Conservation (phyloP, 2,113 vertebrate species). For the Morphnarchus princeps region DNA sequence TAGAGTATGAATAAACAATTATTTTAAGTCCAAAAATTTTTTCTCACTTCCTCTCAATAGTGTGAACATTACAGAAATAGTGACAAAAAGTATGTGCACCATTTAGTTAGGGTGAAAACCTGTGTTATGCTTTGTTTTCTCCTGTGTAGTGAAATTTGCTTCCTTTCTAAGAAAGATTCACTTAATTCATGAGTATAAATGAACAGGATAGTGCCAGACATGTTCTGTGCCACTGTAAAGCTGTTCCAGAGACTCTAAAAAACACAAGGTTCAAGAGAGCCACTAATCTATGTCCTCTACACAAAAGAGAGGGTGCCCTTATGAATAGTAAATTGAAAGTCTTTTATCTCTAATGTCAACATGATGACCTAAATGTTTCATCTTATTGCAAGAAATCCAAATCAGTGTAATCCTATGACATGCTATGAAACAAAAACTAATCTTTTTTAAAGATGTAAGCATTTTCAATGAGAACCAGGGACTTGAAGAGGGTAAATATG, state of each 20-base stretch:
- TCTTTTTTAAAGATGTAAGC: background rate
- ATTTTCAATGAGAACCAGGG: background rate
- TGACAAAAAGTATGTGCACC: background rate
- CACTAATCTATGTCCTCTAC: background rate
- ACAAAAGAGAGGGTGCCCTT: background rate
- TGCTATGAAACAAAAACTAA: background rate
- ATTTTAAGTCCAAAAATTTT: background rate
- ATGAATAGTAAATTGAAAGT: background rate
- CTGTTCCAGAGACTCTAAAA: background rate
- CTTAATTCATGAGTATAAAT: background rate
- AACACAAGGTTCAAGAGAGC: background rate
- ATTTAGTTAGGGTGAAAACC: background rate
- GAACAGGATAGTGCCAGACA: background rate
- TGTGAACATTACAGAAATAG: background rate
- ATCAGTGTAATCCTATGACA: background rate
- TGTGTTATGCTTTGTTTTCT: background rate
- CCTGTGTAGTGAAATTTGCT: background rate
- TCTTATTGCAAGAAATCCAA: background rate
- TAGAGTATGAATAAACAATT: background rate
- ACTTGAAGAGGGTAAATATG: conserved; percentile 3
- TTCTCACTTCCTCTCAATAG: background rate
- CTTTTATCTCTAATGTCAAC: background rate
- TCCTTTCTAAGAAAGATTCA: background rate
- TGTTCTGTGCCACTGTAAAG: background rate
- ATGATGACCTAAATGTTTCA: background rate